A percentile compares a stretch with the other conserved stretches of the same genome.
These are phyloP conservation scores for Anguilla japonica DNA, from an alignment of 2,113 vertebrate species.

Conservation along the genomic window DNA sequence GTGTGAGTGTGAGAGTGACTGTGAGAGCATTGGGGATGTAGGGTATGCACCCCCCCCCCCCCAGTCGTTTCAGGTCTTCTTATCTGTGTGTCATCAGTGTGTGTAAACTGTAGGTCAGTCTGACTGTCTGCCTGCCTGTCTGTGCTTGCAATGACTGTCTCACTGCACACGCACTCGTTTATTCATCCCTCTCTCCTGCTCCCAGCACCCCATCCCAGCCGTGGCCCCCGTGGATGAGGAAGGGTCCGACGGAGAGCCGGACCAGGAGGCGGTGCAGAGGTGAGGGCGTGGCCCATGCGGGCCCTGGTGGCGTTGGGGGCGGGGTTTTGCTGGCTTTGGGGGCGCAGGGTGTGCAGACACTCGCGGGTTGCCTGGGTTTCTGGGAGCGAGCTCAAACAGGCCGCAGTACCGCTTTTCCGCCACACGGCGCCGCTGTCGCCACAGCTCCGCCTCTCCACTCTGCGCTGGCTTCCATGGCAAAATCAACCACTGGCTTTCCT, in stretches of 20 bases:
- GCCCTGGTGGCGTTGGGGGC: conserved; percentile 49
- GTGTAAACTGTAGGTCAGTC: too few relatives aligned
- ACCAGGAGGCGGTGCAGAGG: conserved; percentile 98
- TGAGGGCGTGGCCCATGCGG: conserved; percentile 61
- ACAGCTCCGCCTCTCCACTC: conserved; percentile 44
- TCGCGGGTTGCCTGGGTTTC: conserved; percentile 59
- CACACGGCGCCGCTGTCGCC: conserved; percentile 54
- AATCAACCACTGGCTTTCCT: conserved; percentile 25
- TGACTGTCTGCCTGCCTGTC: too few relatives aligned
- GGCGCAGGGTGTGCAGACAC: conserved; percentile 13
- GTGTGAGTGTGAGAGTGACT: not conserved
- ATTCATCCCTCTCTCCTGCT: conserved; percentile 17
- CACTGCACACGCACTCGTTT: not conserved
- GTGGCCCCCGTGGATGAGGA: conserved; percentile 98
- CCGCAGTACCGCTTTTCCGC: conserved; percentile 68
- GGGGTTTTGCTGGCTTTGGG: conserved; percentile 2
- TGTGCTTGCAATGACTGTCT: not conserved
- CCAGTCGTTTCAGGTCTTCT: too few relatives aligned
- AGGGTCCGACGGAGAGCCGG: conserved; percentile 92
- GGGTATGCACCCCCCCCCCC: too few relatives aligned
- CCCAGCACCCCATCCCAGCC: conserved; percentile 82
- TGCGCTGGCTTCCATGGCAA: conserved; percentile 27
- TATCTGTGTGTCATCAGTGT: too few relatives aligned
- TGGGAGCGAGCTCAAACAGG: conserved; percentile 65
- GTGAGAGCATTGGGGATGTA: not conserved